Evolutionary conservation across 2,888 invertebrate genomes (phyloP).

Genomic region (Hydraecia micacea): DNA sequence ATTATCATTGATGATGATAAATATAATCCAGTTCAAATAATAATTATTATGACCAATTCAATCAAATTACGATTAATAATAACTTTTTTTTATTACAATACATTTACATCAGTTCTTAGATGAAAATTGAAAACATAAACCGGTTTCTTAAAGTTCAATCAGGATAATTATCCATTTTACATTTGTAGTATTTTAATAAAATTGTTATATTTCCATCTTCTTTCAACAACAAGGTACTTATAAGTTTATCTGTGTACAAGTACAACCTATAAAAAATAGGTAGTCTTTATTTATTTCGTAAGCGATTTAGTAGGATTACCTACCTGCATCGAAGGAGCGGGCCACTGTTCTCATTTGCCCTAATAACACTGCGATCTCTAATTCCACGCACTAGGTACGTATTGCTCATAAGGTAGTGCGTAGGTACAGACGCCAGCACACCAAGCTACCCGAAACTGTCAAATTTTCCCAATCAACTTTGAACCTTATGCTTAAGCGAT

Average conservation of each 20-base stretch:
- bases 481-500: no score
- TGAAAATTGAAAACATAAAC: not conserved
- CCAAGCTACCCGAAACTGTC: no score
- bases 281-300: not conserved
- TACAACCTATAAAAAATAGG: not conserved
- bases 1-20: not conserved
- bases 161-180: not conserved
- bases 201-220: not conserved
- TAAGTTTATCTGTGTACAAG: not conserved
- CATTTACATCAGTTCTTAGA: not conserved
- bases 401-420: not conserved
- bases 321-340: not conserved
- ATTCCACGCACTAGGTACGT: not conserved
- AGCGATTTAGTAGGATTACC: not conserved
- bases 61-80: not conserved
- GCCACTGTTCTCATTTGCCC: not conserved
- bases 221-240: not conserved
- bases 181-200: not conserved
- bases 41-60: not conserved
- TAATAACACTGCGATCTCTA: not conserved
- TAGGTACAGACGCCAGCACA: no score
- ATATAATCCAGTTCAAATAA: not conserved
- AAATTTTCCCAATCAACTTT: no score
- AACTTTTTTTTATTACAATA: conserved; percentile 1
- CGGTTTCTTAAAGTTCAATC: conserved; percentile 15